Percentiles rank a stretch among this genome's conserved stretches.
Evolutionary conservation across 2,888 invertebrate species (phyloP).

Genomic region (Bimastos eiseni): DNA sequence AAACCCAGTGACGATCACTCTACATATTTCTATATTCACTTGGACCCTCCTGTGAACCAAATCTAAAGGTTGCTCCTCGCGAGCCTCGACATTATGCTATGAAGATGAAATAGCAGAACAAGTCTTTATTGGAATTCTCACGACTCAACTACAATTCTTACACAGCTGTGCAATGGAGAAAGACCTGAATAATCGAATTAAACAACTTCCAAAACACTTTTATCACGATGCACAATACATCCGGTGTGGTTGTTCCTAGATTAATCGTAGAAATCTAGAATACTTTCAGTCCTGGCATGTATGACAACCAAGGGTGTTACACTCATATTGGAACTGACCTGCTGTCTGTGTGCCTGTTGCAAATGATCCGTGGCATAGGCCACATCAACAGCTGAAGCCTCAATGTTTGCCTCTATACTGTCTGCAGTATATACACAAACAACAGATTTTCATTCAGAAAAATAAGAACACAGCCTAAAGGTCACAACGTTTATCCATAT

Average conservation of each 20-base stretch:
- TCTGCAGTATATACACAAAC: constrained; percentile 59
- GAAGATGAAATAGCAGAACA: neutral
- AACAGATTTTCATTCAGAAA: neutral
- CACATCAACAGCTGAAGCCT: constrained; percentile 80
- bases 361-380: constrained; percentile 65
- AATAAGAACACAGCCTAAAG: neutral
- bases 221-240: too few relatives aligned
- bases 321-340: constrained; percentile 59
- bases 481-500: neutral
- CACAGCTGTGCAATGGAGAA: neutral
- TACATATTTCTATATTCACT: neutral
- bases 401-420: constrained; percentile 91
- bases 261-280: neutral
- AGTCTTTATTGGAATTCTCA: neutral
- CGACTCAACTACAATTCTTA: neutral
- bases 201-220: too few relatives aligned
- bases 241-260: too few relatives aligned
- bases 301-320: neutral
- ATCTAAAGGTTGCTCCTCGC: neutral
- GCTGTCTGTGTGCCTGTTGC: constrained; percentile 67
- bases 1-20: neutral
- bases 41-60: neutral
- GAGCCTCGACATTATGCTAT: neutral
- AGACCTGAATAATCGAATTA: neutral
- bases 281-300: neutral